Base-by-base conservation (phyloP, 2,113 vertebrate species). In the Oostethus manadensis region DNA sequence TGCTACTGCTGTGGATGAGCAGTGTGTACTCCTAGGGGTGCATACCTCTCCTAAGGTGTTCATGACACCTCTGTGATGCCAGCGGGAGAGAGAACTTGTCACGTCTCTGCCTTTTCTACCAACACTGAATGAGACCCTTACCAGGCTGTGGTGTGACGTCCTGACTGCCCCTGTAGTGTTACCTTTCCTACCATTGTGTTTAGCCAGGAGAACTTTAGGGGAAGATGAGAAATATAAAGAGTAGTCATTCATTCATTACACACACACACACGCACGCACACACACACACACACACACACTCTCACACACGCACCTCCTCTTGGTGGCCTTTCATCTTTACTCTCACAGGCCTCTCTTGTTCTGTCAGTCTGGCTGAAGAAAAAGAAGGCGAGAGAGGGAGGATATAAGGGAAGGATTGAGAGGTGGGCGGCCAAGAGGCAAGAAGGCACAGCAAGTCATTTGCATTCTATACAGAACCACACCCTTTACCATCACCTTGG, bases 341-440 rank as follows among this genome's bases (percentile, higher is more conserved):
- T 71, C 80, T 81, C 84, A 88, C 85, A 87, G 83, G 68, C 80
- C 49, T 77, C 84, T 83, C 86, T 87, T 88, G 84, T 87, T 87
- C 78, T 74, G 73, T 78, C 74, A 62, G 73, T 81, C 68, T 80
- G 15, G n/a, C 58, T 73, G 65, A 76, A 58, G 73, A 66, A 65
- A 76, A 56, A 74, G 62, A 58, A 49, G 62, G 65, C 17, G 4
- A 74, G 29, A 51, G 67, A 79, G 71, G 72, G 66, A 78, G 78
- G 74, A 73, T 76, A 74, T 77, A 60, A 59, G 62, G 48, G 53
- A 61, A 54, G 15, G 66, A 56, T 51, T 56, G 64, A 74, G n/a
- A 63, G 53, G 46, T n/a, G 48, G 58, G 45, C 0, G 54, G 61
- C 51, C 14, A 44, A 64, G 53, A 48, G 55, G 42, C 38, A 50